phyloP scores from a whole-genome alignment of 2,113 vertebrate genomes.

The Semnornis frantzii region DNA sequence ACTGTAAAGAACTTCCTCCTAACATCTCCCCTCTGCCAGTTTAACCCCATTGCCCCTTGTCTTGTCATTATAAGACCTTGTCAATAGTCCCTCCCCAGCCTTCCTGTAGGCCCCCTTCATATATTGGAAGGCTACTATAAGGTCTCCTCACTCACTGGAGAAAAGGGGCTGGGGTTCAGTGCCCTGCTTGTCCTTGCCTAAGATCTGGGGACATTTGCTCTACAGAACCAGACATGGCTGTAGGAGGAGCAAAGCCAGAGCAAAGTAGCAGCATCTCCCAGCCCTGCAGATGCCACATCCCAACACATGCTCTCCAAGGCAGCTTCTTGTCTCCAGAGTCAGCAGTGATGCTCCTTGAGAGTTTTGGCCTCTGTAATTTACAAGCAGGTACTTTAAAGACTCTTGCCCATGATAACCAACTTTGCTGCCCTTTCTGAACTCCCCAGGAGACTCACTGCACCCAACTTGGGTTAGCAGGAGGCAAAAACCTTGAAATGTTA shows the following conservation, averaged over 20 bases:
- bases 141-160: not conserved
- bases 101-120: too few relatives aligned
- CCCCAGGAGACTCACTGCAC: not conserved
- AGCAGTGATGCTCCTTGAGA: not conserved
- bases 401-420: not conserved
- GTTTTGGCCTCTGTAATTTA: not conserved
- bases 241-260: not conserved
- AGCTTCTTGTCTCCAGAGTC: rapidly evolving
- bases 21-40: too few relatives aligned
- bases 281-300: rapidly evolving
- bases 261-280: not conserved
- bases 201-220: rapidly evolving
- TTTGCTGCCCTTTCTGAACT: not conserved
- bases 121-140: too few relatives aligned
- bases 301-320: rapidly evolving
- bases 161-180: not conserved
- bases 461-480: not conserved
- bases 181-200: too few relatives aligned
- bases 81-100: too few relatives aligned
- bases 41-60: too few relatives aligned
- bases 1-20: too few relatives aligned
- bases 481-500: not conserved
- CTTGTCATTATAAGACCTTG: too few relatives aligned
- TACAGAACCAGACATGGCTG: not conserved
- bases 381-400: not conserved